phyloP scores from a whole-genome alignment of 1,140 invertebrate species.

The Pygmarrhopalites habei region DNA sequence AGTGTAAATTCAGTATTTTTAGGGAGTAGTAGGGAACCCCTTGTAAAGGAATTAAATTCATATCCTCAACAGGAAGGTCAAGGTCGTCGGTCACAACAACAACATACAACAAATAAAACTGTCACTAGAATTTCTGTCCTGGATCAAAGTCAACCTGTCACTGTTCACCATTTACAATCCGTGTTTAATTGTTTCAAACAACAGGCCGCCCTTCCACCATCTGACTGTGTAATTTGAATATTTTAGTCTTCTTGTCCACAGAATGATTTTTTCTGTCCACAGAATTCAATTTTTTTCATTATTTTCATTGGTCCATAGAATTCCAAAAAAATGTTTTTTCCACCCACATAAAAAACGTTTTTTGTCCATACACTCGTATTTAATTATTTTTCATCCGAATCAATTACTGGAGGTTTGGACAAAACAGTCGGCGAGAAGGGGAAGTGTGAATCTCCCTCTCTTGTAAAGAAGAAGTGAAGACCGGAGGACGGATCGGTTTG shows the following conservation, averaged over 20 bases:
- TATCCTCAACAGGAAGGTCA: neutral
- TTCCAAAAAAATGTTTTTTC: too few species aligned
- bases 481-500: too few species aligned
- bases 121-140: neutral
- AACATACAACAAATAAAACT: too few species aligned
- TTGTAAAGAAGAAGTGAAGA: too few species aligned
- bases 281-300: neutral
- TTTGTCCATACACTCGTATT: too few species aligned
- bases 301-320: too few species aligned
- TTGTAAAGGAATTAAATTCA: too few species aligned
- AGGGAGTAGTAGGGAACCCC: neutral
- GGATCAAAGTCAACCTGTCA: conserved; percentile 7
- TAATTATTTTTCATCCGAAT: too few species aligned
- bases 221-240: conserved; percentile 17
- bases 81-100: neutral
- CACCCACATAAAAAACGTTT: too few species aligned
- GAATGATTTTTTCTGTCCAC: neutral
- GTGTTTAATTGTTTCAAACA: conserved; percentile 22
- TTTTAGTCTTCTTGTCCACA: neutral
- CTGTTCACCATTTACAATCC: conserved; percentile 11
- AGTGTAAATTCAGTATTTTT: neutral
- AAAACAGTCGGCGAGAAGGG: too few species aligned
- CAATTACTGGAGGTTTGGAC: too few species aligned
- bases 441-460: too few species aligned
- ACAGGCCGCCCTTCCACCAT: neutral